Evolutionary conservation across 2,888 invertebrate genomes (phyloP).

Genomic region (Rotaria socialis): DNA sequence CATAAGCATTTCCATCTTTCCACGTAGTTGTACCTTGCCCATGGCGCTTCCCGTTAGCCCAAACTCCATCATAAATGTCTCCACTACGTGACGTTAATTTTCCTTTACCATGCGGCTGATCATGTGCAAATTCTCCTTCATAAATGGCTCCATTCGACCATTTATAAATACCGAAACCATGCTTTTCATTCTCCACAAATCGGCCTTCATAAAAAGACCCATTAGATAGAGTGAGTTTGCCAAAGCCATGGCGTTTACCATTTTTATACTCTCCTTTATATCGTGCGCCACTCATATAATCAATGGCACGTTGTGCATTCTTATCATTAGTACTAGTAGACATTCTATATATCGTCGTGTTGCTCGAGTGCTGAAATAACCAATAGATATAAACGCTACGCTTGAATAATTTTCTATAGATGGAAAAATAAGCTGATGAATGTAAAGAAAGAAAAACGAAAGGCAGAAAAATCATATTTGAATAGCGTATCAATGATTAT

Average conservation of each 20-base stretch:
- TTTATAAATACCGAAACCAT: neutral
- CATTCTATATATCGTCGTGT: neutral
- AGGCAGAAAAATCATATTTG: too few species aligned
- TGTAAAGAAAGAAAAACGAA: neutral
- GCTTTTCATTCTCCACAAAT: conserved; percentile 4
- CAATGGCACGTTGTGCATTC: neutral
- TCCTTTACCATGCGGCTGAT: neutral
- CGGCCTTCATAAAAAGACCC: neutral
- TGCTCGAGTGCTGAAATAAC: neutral
- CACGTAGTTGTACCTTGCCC: neutral
- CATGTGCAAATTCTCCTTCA: neutral
- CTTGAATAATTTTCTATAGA: neutral
- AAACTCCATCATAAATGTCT: neutral
- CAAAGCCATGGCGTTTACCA: neutral
- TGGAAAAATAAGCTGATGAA: too few species aligned
- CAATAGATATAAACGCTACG: neutral
- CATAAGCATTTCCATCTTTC: neutral
- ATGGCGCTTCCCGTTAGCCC: neutral
- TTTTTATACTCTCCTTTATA: conserved; percentile 19
- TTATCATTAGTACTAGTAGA: neutral
- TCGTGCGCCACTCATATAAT: conserved; percentile 24
- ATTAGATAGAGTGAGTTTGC: neutral
- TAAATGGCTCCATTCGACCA: neutral
- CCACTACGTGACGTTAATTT: neutral
- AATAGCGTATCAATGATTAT: too few species aligned